Evolutionary conservation across 2,888 invertebrate genomes (phyloP), one percentile per base, ranked within the genome.

Genomic region (Ommatoiulus sabulosus): DNA sequence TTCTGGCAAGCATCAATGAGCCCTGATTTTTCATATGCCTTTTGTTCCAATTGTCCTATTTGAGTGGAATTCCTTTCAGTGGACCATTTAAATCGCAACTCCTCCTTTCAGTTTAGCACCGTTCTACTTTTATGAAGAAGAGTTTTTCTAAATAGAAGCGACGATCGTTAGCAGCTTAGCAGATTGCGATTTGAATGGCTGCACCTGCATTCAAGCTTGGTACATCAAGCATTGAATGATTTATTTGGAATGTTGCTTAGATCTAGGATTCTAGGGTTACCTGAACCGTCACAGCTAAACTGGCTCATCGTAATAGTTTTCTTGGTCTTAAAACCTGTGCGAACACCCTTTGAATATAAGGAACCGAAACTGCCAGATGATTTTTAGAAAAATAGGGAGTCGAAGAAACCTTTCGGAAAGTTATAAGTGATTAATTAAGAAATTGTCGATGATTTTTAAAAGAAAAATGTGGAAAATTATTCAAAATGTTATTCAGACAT

Each of bases 21-120:
- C 72, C 72, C 72, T 24, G 24, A 24, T 72, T 72, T 24, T 72
- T 24, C 5, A 8, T 24, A 63, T 63, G 72, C 72, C 72, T 72
- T 72, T 72, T 72, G 20, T 72, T 24, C 24, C 24, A 72, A 72
- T 24, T 72, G 72, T 72, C 72, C 72, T 72, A 72, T 72, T 72
- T 72, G 72, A 20, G 72, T 8, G 8, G 20, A 72, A 24, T 72
- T 72, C 72, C 24, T 72, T 72, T n/a, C 4, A n/a, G 72, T 20
- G 72, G 72, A 72, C 72, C 72, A 72, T 72, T 72, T 72, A 72
- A 72, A 72, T 72, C n/a, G 20, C 20, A 20, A 72, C 72, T 24
- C 20, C 72, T 8, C 72, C 72, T 72, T 72, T 72, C 72, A 24
- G 72, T 72, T 72, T 72, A 8, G 20, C 72, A 72, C 72, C 24